A percentile compares a stretch with the other conserved stretches of the same genome.
phyloP scores from a whole-genome alignment of 1,140 invertebrate species.

The Drosophila nikananu region DNA sequence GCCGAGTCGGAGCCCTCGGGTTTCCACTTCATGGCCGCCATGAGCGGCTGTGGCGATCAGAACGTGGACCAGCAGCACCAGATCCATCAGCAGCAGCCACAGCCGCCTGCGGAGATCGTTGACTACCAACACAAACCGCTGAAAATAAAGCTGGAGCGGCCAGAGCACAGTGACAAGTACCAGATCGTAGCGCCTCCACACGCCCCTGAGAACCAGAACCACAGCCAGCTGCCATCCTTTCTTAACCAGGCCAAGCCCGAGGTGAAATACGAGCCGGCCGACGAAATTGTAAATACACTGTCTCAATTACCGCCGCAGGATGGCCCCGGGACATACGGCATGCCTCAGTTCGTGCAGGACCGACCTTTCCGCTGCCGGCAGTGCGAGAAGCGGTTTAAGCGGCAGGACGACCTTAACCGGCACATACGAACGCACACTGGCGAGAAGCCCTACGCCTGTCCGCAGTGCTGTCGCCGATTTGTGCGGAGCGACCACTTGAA shows the following conservation, averaged over 20 bases:
- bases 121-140: conserved; percentile 56
- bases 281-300: conserved; percentile 71
- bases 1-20: conserved; percentile 60
- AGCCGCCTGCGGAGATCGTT: conserved; percentile 32
- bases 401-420: conserved; percentile 94
- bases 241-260: conserved; percentile 65
- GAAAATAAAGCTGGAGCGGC: conserved; percentile 78
- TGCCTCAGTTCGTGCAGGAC: conserved; percentile 86
- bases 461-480: conserved; percentile 91
- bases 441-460: conserved; percentile 93
- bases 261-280: conserved; percentile 70
- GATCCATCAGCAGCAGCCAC: conserved; percentile 37
- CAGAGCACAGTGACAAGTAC: conserved; percentile 79
- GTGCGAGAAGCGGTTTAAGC: conserved; percentile 92
- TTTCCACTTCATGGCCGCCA: conserved; percentile 75
- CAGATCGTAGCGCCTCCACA: conserved; percentile 56
- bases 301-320: conserved; percentile 67
- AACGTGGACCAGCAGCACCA: conserved; percentile 32
- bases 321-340: conserved; percentile 65
- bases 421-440: conserved; percentile 93
- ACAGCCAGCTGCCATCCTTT: conserved; percentile 53
- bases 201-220: conserved; percentile 21
- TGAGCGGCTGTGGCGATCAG: conserved; percentile 47
- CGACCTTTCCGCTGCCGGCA: conserved; percentile 91
- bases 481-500: conserved; percentile 94